Percentiles rank a stretch among this genome's conserved stretches.
phyloP scores from a whole-genome alignment of 2,113 vertebrate species.

The Vireo altiloquus region DNA sequence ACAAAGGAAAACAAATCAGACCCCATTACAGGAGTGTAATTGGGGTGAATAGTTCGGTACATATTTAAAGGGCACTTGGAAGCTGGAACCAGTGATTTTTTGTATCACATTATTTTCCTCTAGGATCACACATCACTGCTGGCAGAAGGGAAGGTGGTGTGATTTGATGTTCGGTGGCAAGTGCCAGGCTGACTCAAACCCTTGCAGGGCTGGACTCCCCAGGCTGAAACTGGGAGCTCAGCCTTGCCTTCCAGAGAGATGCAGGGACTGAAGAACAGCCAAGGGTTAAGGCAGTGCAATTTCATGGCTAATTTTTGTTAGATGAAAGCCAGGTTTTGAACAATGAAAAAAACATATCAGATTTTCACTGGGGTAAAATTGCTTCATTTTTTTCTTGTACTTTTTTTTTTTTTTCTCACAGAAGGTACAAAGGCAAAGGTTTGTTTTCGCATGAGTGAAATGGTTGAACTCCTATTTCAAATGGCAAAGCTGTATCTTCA shows the following conservation, averaged over 20 bases:
- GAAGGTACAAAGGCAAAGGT: background rate
- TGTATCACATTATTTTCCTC: conserved; percentile 21
- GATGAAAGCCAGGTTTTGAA: background rate
- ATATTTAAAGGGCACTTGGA: conserved; percentile 4
- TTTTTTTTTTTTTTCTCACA: background rate
- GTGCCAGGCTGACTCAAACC: background rate
- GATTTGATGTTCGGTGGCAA: background rate
- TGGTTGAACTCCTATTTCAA: background rate
- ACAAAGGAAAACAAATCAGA: conserved; percentile 45
- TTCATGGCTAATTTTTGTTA: background rate
- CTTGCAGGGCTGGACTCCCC: background rate
- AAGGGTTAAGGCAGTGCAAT: background rate
- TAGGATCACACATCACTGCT: background rate
- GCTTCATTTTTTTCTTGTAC: background rate
- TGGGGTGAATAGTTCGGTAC: conserved; percentile 42
- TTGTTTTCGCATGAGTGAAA: background rate
- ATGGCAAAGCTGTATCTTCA: background rate
- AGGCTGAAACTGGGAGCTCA: background rate
- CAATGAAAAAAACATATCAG: background rate
- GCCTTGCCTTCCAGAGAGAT: background rate
- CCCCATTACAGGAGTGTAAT: conserved; percentile 39
- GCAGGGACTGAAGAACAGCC: background rate
- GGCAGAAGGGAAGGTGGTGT: background rate
- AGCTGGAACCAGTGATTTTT: background rate
- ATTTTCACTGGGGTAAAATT: background rate